Base-by-base conservation (phyloP, 1,140 invertebrate genomes). In the Telenomus remus region DNA sequence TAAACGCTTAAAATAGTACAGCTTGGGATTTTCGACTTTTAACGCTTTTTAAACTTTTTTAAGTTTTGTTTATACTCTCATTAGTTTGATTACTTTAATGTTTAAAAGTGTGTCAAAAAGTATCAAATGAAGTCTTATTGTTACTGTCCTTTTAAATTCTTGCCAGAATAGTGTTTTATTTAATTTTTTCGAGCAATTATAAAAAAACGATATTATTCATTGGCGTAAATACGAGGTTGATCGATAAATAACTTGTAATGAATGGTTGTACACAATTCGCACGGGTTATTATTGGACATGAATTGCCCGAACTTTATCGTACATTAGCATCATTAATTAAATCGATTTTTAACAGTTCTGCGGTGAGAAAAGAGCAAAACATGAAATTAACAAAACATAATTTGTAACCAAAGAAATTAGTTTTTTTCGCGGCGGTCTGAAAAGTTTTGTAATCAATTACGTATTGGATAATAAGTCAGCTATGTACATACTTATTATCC, bases 1-100 rank as follows among this genome's bases (percentile, higher is more conserved):
- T 69, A 49, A 63, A 68, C 65, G 69, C 75, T 78, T 78, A 42
- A 4, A 63, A 64, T 71, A 72, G 42, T 50, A 68, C 50, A 47
- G 63, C 63, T 68, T 66, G 75, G 61, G 75, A 77, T 77, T 72
- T 77, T 72, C 64, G 54, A 56, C 49, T 70, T 60, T 37, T 47
- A 27, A 1, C 27, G 16, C 9, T 19, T 48, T 48, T n/a, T n/a
- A n/a, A n/a, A n/a, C n/a, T n/a, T n/a, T 4, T 19, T 35, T 50
- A 13, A 50, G 34, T 50, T 14, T 19, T 35, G n/a, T 33, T 14
- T 15, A 16, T 13, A 4, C 16, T 14, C n/a, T 6, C 19, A 27
- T 6, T 27, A 27, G 1, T 27, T 27, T 27, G 1, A 27, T 3
- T 46, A 46, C 6, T 46, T 46, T 8, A 5, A 46, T 27, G 19